Evolutionary conservation across 2,888 invertebrate genomes (phyloP), one percentile per base, ranked within the genome.

Genomic region (Hirtodrosophila duncani): DNA sequence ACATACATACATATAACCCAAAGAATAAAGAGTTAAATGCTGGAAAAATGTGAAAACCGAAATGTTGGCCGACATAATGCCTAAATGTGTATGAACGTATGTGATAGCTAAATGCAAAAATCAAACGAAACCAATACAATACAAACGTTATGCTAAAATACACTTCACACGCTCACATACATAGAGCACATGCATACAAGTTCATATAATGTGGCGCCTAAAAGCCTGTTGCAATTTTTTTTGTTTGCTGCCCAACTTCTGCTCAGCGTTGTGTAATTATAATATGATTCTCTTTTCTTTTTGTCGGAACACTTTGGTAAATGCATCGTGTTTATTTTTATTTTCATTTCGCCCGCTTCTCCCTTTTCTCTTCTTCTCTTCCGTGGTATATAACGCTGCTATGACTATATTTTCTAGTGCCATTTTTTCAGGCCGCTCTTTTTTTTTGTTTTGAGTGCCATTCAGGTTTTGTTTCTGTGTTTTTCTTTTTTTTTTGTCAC

Each of bases 381-480:
- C 14, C 24, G 30, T 49, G 41, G 48, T 64, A 70, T 41, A 74
- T 79, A 74, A 51, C 49, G 43, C 51, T 55, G 52, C 53, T 64
- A 77, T 78, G 81, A 78, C 74, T 77, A 78, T 74, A 78, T 81
- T 82, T 82, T 82, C 77, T 81, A 78, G 71, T 78, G 50, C 55
- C 63, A 50, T 48, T 72, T 63, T 62, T 44, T 51, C 33, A 23
- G 13, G 24, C n/a, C 34, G 10, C 16, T 24, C 27, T 9, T 34
- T 26, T 10, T 21, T 18, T 11, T 17, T 6, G 20, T 33, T 17
- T 52, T 21, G n/a, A 10, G 16, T 11, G 14, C 3, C 13, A 10
- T 27, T 2, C 14, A 18, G 7, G 5, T 14, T 26, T 38, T 21
- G 16, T 21, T 37, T 36, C 13, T 36, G 13, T 11, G 30, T 29